Conservation (phyloP, 2,797 vertebrate genomes). For the Enteromius trimaculatus region DNA sequence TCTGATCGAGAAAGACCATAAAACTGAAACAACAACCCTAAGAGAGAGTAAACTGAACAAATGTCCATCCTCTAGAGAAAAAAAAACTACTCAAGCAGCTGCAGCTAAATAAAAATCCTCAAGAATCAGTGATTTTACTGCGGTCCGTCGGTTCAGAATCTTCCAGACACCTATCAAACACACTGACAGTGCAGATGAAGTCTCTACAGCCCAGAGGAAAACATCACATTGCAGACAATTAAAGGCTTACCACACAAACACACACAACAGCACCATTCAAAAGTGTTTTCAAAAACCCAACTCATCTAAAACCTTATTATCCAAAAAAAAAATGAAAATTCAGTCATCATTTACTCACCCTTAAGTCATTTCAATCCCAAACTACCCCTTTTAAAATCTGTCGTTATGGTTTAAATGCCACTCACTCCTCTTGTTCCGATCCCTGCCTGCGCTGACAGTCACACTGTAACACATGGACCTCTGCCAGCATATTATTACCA, state of each 20-base stretch:
- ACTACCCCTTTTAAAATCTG: slow-evolving; percentile 8
- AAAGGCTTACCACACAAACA: slow-evolving; percentile 17
- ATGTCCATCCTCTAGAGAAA: neutral
- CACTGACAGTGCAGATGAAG: neutral
- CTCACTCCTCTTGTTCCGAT: slow-evolving; percentile 7
- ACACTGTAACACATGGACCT: slow-evolving; percentile 33
- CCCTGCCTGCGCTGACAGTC: slow-evolving; percentile 34
- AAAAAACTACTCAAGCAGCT: slow-evolving; percentile 11
- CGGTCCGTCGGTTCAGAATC: neutral
- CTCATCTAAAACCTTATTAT: neutral
- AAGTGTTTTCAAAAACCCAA: neutral
- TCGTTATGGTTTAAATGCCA: slow-evolving; percentile 23
- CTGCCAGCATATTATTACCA: slow-evolving; percentile 45
- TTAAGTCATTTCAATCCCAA: neutral
- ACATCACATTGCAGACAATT: neutral
- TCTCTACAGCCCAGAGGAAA: slow-evolving; percentile 9
- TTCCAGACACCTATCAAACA: slow-evolving; percentile 30
- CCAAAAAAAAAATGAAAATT: neutral
- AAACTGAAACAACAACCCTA: neutral
- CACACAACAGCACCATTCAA: neutral
- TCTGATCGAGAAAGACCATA: neutral
- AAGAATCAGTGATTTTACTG: neutral
- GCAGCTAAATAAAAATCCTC: slow-evolving; percentile 6
- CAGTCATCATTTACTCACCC: slow-evolving; percentile 1
- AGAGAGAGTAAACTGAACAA: neutral